Conservation (phyloP, 2,113 vertebrate species). For the Gallinago jamesoni region DNA sequence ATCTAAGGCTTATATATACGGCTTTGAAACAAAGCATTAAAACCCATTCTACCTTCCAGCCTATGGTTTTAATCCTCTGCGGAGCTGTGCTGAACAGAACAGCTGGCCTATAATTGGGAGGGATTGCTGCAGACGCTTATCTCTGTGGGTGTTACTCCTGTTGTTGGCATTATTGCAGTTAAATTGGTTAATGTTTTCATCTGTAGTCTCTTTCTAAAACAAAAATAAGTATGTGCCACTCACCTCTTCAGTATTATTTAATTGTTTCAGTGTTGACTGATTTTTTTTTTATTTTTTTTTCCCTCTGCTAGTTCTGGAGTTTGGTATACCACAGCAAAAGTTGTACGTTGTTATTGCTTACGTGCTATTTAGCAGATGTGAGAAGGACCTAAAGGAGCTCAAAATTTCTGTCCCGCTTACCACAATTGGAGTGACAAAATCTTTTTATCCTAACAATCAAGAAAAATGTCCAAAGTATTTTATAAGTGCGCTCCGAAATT, state of each 20-base stretch:
- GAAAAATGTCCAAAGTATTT: not conserved
- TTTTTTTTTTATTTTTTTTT: not conserved
- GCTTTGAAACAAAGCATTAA: not conserved
- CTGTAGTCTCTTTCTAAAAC: not conserved
- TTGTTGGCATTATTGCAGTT: not conserved
- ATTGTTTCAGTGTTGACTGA: not conserved
- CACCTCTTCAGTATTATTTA: not conserved
- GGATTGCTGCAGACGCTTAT: not conserved
- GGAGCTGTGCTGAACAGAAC: not conserved
- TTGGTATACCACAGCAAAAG: not conserved
- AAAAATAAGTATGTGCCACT: not conserved
- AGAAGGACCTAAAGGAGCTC: not conserved
- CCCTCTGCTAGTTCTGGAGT: accelerated
- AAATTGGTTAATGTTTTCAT: not conserved
- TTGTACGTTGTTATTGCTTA: not conserved
- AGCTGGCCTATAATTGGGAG: not conserved
- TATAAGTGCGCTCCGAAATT: not conserved
- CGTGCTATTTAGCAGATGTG: not conserved
- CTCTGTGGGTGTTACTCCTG: not conserved
- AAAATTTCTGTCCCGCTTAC: not conserved
- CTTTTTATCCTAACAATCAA: not conserved
- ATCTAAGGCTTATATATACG: not conserved
- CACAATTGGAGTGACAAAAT: not conserved
- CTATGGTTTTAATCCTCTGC: not conserved
- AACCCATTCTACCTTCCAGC: not conserved